Evolutionary conservation across 92 coral and sea anemone genomes (phyloP).

Genomic region (Actinostola sp.): DNA sequence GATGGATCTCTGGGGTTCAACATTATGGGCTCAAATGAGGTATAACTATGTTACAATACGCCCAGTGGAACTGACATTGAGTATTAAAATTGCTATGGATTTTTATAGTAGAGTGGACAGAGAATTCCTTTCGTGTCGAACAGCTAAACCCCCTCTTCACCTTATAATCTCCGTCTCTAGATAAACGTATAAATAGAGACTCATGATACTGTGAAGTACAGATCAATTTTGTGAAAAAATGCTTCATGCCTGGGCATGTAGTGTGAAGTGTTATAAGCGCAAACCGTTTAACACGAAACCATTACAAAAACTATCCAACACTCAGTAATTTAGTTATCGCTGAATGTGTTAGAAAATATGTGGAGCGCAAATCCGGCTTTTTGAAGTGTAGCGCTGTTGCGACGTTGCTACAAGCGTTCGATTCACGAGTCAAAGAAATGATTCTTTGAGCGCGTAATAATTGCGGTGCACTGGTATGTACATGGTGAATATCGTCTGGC

Average conservation of each 20-base stretch:
- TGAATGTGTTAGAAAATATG: conserved; percentile 36
- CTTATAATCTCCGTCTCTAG: conserved; percentile 39
- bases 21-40: conserved; percentile 95
- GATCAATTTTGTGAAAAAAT: conserved; percentile 13
- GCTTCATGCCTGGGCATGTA: conserved; percentile 57
- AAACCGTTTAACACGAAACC: conserved; percentile 64
- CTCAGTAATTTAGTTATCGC: conserved; percentile 67
- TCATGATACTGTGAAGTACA: background rate
- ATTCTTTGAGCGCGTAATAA: conserved; percentile 9
- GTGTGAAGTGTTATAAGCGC: conserved; percentile 33
- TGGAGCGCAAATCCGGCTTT: conserved; percentile 34
- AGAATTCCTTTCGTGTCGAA: conserved; percentile 62
- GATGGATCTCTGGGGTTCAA: conserved; percentile 92
- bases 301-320: conserved; percentile 56
- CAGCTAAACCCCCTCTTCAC: conserved; percentile 58
- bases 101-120: conserved; percentile 16
- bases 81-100: background rate
- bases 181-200: conserved; percentile 36
- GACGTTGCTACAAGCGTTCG: conserved; percentile 4
- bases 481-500: conserved; percentile 16
- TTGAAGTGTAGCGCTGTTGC: conserved; percentile 21
- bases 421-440: conserved; percentile 10
- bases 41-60: conserved; percentile 17
- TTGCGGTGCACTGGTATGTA: conserved; percentile 5
- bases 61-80: conserved; percentile 6